Evolutionary conservation across 2,888 invertebrate genomes (phyloP), one percentile per base, ranked within the genome.

Genomic region (Drosophila macrospina): DNA sequence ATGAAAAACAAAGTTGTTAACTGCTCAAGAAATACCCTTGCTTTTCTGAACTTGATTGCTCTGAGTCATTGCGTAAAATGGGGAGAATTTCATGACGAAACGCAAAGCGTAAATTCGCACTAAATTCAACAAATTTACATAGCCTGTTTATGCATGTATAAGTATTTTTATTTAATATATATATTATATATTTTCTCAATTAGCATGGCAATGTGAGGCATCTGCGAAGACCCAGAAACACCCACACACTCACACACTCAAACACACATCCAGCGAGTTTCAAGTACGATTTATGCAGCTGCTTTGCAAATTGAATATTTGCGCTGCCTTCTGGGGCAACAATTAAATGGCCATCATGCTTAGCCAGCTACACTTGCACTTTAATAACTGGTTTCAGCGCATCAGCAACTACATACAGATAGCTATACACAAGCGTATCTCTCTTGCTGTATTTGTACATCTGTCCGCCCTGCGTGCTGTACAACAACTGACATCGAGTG

Each of bases 31-130:
- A 55, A 44, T 54, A 56, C 69, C 42, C 70, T 59, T 50, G 50
- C 44, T 65, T 41, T 60, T 56, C 42, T 54, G 4, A 15, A 70
- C 71, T 56, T 54, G 26, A 54, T 54, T 42, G 36, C 34, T 59
- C 54, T 87, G 86, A 86, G 65, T 87, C 80, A 87, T 72, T 62
- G 37, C 47, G 57, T 54, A 28, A 60, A 44, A 45, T n/a, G n/a
- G 57, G 69, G 48, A 59, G 63, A 81, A 81, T 85, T 85, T 75
- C 70, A 81, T 81, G 83, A 86, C 80, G 74, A 77, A 61, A 72
- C 44, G 70, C 36, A 77, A 79, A 77, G 62, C 61, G 67, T 57
- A 66, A 66, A 55, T 61, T 68, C 45, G 69, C 55, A 41, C 42
- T 39, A 57, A 47, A 37, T 60, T 47, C 26, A 32, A 30, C 20